Percentiles rank a stretch among this genome's conserved stretches.
These are phyloP conservation scores for Pocillopora damicornis DNA, from an alignment of 64 coral and sea anemone genomes.

Conservation along the genomic window DNA sequence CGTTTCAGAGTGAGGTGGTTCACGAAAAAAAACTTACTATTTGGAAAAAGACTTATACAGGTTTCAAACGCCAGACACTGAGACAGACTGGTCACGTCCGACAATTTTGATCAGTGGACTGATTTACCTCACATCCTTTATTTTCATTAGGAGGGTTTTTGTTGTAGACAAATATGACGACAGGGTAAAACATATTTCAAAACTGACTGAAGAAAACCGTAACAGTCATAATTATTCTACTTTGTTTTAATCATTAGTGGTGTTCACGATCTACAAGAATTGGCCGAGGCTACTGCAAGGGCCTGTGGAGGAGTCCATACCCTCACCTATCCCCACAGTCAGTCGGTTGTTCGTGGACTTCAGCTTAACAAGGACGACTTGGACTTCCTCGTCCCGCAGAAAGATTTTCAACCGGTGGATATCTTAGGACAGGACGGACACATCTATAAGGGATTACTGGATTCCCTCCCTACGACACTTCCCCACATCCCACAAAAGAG, in stretches of 20 bases:
- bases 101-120: no score
- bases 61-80: no score
- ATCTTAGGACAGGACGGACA: constrained; percentile 95
- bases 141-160: no score
- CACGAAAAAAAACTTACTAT: no score
- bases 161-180: no score
- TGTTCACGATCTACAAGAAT: constrained; percentile 65
- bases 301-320: constrained; percentile 94
- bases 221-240: not conserved
- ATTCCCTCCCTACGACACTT: constrained; percentile 44
- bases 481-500: constrained; percentile 27
- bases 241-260: constrained; percentile 45
- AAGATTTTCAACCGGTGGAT: constrained; percentile 72
- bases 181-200: not conserved
- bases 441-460: constrained; percentile 86
- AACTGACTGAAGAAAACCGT: not conserved
- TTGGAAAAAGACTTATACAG: no score
- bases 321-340: constrained; percentile 88
- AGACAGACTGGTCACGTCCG: no score
- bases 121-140: no score
- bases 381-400: constrained; percentile 63
- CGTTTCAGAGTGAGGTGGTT: no score
- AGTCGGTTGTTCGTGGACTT: constrained; percentile 68
- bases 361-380: constrained; percentile 85
- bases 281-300: constrained; percentile 70